Percentiles rank a stretch among this genome's conserved stretches.
Conservation (phyloP, 2,113 vertebrate species). For the Eulemur rufifrons region DNA sequence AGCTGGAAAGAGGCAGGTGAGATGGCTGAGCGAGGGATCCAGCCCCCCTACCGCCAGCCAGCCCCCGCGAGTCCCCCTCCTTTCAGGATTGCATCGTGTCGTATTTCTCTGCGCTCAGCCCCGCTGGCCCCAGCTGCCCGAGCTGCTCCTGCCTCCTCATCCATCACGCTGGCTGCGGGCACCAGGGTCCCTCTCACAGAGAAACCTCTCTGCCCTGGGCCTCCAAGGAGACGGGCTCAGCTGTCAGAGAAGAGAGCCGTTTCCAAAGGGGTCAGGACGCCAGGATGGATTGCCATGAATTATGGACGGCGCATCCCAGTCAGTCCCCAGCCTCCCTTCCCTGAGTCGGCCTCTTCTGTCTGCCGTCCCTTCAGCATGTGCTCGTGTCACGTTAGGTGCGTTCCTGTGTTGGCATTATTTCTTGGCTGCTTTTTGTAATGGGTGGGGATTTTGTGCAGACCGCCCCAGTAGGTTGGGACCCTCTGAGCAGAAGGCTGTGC, state of each 20-base stretch:
- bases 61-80: not conserved
- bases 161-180: slow-evolving; percentile 36
- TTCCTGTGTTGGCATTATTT: not conserved
- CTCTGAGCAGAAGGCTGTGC: not conserved
- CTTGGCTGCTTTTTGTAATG: not conserved
- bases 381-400: fast-evolving
- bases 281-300: slow-evolving; percentile 26
- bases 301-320: not conserved
- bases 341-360: not conserved
- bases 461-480: not conserved
- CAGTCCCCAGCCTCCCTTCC: not conserved
- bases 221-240: slow-evolving; percentile 21
- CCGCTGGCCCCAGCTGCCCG: not conserved
- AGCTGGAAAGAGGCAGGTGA: not conserved
- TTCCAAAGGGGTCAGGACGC: slow-evolving; percentile 4
- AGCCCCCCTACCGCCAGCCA: not conserved
- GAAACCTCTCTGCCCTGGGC: not conserved
- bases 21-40: not conserved
- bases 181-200: not conserved
- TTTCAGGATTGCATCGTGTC: not conserved
- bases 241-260: slow-evolving; percentile 32
- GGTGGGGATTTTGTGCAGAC: not conserved
- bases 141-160: not conserved
- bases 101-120: not conserved
- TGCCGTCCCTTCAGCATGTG: fast-evolving